Conservation (phyloP, 2,797 vertebrate species). For the Oryzias dopingdopingensis region DNA sequence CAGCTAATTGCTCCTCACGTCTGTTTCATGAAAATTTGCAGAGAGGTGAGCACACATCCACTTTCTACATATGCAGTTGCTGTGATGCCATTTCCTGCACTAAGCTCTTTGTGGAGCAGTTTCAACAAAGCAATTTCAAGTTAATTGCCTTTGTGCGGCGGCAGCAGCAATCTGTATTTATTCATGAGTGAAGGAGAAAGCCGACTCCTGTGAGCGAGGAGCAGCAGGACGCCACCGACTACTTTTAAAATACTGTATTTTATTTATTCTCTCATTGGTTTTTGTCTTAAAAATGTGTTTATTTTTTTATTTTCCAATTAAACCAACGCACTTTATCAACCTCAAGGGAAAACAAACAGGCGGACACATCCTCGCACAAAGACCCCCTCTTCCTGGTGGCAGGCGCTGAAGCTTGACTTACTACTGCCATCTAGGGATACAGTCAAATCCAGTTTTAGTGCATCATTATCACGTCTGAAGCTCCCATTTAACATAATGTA, state of each 20-base stretch:
- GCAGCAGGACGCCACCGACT: conserved; percentile 25
- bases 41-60: conserved; percentile 46
- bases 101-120: conserved; percentile 59
- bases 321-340: conserved; percentile 49
- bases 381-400: conserved; percentile 17
- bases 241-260: conserved; percentile 25
- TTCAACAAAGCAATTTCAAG: conserved; percentile 72
- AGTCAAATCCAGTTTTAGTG: conserved; percentile 21
- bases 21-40: conserved; percentile 37
- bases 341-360: conserved; percentile 53
- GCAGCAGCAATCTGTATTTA: conserved; percentile 48
- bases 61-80: conserved; percentile 43
- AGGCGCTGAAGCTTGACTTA: conserved; percentile 68
- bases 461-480: conserved; percentile 20
- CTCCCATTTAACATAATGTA: conserved; percentile 1
- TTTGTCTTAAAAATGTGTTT: conserved; percentile 22
- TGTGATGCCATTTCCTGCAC: conserved; percentile 46
- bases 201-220: conserved; percentile 34
- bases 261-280: conserved; percentile 29
- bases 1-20: conserved; percentile 24
- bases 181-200: conserved; percentile 52
- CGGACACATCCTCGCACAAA: conserved; percentile 38
- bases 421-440: conserved; percentile 85
- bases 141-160: conserved; percentile 68
- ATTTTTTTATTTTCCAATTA: conserved; percentile 47